Evolutionary conservation across 2,797 vertebrate genomes (phyloP).

Genomic region (Knipowitschia caucasica): DNA sequence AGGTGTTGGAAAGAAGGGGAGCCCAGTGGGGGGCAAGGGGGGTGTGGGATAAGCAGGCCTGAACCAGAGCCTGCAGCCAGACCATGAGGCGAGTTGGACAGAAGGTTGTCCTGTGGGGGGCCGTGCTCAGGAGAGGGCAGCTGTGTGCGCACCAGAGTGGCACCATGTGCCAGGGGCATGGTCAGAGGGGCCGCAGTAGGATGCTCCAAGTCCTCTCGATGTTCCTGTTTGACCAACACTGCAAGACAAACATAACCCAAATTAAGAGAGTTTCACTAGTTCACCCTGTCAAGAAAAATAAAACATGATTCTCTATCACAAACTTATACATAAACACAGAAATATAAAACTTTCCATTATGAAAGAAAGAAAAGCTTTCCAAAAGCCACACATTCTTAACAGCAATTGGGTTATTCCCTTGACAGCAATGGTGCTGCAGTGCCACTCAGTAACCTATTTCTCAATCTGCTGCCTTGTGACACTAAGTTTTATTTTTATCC

Average conservation of each 20-base stretch:
- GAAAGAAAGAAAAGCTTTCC: constrained; percentile 22
- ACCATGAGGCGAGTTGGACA: constrained; percentile 83
- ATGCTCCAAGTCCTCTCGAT: constrained; percentile 89
- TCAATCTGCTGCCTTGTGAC: constrained; percentile 79
- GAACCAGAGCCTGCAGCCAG: constrained; percentile 85
- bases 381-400: constrained; percentile 31
- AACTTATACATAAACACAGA: background rate
- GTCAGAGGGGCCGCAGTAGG: constrained; percentile 79
- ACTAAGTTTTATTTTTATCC: constrained; percentile 78
- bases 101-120: constrained; percentile 81
- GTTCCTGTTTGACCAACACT: constrained; percentile 96
- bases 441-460: constrained; percentile 79
- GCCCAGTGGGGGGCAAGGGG: constrained; percentile 79
- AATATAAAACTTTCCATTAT: constrained; percentile 23
- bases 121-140: constrained; percentile 88
- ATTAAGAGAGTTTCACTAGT: background rate
- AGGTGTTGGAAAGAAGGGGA: constrained; percentile 86
- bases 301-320: too few species aligned
- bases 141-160: constrained; percentile 78
- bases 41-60: constrained; percentile 74
- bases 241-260: constrained; percentile 15
- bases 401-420: constrained; percentile 56
- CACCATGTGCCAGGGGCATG: constrained; percentile 75
- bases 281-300: too few species aligned
- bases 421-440: constrained; percentile 54